These are phyloP conservation scores for Podilymbus podiceps DNA, from an alignment of 2,113 vertebrate species.

Conservation along the genomic window DNA sequence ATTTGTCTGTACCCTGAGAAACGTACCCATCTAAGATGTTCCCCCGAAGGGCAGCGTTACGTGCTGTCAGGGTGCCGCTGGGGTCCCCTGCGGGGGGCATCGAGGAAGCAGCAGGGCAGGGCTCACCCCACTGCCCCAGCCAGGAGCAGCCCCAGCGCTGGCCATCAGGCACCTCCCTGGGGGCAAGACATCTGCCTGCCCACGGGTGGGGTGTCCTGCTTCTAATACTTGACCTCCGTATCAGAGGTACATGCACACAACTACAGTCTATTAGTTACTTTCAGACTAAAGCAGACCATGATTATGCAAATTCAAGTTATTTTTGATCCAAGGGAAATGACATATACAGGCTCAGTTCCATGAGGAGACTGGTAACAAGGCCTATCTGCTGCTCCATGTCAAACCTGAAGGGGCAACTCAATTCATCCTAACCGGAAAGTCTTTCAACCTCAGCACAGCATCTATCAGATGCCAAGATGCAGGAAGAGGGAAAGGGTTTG, in stretches of 20 bases:
- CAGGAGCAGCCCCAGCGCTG: neutral
- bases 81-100: neutral
- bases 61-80: too few species aligned
- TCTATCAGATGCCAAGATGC: neutral
- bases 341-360: neutral
- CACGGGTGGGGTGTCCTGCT: neutral
- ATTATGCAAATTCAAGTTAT: neutral
- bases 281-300: neutral
- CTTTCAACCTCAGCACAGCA: neutral
- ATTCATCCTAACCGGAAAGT: neutral
- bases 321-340: neutral
- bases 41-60: fast-evolving
- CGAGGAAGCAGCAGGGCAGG: fast-evolving
- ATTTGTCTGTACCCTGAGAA: neutral
- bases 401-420: neutral
- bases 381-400: fast-evolving
- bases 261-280: neutral
- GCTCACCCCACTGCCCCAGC: neutral
- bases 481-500: neutral
- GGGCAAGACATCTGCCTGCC: too few species aligned
- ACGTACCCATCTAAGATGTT: fast-evolving
- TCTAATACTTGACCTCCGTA: neutral
- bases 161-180: fast-evolving
- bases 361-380: neutral
- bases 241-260: neutral